These are phyloP conservation scores for Peribatodes rhomboidaria DNA, from an alignment of 2,888 invertebrate species.

Conservation along the genomic window DNA sequence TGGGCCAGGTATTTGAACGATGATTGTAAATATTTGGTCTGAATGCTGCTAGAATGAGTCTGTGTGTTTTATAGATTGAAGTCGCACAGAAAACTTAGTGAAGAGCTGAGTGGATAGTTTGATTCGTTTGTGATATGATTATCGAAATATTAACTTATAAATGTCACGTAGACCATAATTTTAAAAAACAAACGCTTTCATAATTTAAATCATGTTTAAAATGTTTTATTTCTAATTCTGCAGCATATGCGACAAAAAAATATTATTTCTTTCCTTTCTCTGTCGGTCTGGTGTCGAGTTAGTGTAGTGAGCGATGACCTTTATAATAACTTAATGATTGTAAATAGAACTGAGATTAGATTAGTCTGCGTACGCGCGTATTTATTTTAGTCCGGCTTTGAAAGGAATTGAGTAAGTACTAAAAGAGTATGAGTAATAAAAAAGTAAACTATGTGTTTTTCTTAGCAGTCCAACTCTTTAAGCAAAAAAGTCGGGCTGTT, in stretches of 20 bases:
- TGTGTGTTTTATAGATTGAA: no score
- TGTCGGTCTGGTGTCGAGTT: not conserved
- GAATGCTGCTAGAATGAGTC: no score
- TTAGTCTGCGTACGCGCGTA: constrained; percentile 33
- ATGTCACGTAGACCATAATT: no score
- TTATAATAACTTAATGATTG: constrained; percentile 39
- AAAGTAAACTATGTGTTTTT: constrained; percentile 2
- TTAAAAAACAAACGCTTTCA: not conserved
- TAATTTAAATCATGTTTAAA: no score
- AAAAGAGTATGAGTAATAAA: constrained; percentile 3
- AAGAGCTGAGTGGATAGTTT: no score
- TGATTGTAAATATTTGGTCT: no score
- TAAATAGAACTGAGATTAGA: constrained; percentile 37
- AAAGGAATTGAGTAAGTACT: constrained; percentile 64
- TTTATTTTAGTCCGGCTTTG: constrained; percentile 51
- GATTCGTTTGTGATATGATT: no score
- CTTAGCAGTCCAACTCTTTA: not conserved
- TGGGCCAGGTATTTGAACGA: no score
- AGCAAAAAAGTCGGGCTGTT: not conserved
- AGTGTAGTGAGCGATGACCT: not conserved
- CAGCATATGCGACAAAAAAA: not conserved
- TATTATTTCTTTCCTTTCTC: not conserved
- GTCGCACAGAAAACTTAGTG: no score
- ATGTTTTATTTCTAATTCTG: no score
- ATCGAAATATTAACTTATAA: no score